phyloP scores from a whole-genome alignment of 2,888 invertebrate species.

The Hipparchia sbordonii region DNA sequence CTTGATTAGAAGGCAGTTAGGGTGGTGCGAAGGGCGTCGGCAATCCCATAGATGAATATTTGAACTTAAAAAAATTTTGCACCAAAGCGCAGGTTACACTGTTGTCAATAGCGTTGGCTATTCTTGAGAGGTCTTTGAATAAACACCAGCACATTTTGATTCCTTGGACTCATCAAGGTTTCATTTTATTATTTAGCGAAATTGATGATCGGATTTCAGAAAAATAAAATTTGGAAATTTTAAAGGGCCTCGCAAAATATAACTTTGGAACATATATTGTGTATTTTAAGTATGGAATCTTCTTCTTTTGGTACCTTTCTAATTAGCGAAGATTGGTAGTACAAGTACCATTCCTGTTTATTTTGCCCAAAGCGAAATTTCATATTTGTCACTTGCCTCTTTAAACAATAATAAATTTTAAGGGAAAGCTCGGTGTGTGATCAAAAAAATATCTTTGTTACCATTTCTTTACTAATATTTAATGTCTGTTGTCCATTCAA shows the following conservation, averaged over 20 bases:
- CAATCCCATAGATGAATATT: conserved; percentile 54
- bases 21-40: conserved; percentile 43
- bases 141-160: too few species aligned
- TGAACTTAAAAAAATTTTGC: conserved; percentile 40
- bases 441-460: conserved; percentile 13
- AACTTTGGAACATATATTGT: too few species aligned
- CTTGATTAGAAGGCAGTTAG: conserved; percentile 72
- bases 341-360: too few species aligned
- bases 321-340: too few species aligned
- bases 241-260: too few species aligned
- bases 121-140: background rate
- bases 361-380: too few species aligned
- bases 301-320: too few species aligned
- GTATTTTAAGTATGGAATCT: too few species aligned
- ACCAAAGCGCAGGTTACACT: conserved; percentile 20
- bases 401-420: background rate
- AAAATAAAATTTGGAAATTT: too few species aligned
- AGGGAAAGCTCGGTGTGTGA: background rate
- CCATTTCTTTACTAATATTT: conserved; percentile 22
- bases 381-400: background rate
- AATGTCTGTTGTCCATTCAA: conserved; percentile 17
- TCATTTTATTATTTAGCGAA: too few species aligned
- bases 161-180: too few species aligned
- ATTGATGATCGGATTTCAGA: too few species aligned
- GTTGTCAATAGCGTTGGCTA: background rate